A percentile compares a stretch with the other conserved stretches of the same genome.
Conservation (phyloP, 2,113 vertebrate genomes). For the Malurus elegans region DNA sequence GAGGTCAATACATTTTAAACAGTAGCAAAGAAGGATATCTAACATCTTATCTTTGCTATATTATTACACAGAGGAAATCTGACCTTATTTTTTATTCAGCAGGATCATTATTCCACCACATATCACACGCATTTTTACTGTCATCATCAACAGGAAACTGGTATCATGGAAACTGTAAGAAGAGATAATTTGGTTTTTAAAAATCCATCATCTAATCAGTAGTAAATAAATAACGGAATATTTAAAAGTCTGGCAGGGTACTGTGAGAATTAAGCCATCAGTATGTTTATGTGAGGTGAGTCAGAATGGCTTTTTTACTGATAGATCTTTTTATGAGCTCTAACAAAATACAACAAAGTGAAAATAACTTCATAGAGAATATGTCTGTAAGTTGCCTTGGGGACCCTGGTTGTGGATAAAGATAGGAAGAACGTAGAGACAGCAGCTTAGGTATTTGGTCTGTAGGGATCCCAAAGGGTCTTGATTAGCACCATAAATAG, state of each 20-base stretch:
- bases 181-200: neutral
- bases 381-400: neutral
- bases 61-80: neutral
- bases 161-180: neutral
- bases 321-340: neutral
- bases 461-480: neutral
- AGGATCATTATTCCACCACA: neutral
- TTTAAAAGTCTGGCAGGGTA: neutral
- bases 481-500: conserved; percentile 39
- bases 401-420: neutral
- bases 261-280: neutral
- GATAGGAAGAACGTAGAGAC: neutral
- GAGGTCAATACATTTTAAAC: neutral
- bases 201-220: neutral
- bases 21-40: neutral
- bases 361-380: conserved; percentile 13
- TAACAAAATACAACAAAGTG: conserved; percentile 9
- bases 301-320: neutral
- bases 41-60: neutral
- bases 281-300: neutral
- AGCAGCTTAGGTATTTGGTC: neutral
- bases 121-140: neutral
- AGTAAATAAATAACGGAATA: conserved; percentile 4
- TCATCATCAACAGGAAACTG: neutral
- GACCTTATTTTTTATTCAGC: neutral